Conservation (phyloP, 2,113 vertebrate species). For the Sylvietta virens region DNA sequence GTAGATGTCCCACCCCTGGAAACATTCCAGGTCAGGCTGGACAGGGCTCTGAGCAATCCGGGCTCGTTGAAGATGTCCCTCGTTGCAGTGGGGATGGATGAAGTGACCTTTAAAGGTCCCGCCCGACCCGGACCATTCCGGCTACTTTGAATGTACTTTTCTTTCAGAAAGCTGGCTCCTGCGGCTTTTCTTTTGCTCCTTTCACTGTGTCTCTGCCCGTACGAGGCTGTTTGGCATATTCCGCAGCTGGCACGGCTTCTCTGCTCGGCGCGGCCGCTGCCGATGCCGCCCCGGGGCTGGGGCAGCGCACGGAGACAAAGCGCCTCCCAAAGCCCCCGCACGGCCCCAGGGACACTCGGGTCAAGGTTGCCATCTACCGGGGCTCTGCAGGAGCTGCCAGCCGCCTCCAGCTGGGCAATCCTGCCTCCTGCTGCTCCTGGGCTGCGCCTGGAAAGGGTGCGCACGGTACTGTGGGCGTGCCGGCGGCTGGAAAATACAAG, state of each 20-base stretch:
- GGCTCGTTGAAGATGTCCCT: neutral
- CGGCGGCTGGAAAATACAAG: no score
- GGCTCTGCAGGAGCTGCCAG: neutral
- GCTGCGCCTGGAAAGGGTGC: rapidly evolving
- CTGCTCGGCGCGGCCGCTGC: rapidly evolving
- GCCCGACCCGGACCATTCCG: rapidly evolving
- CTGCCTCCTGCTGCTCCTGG: rapidly evolving
- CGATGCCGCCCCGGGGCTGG: rapidly evolving
- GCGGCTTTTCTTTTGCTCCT: neutral
- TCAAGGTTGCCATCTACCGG: slow-evolving; percentile 52
- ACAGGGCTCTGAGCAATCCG: neutral
- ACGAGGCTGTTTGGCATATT: rapidly evolving
- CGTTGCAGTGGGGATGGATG: no score
- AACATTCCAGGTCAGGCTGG: no score
- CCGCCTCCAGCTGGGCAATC: rapidly evolving
- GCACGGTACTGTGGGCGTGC: rapidly evolving
- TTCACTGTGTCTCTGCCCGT: neutral
- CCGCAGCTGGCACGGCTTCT: neutral
- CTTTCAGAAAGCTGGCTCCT: neutral
- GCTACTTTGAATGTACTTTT: neutral
- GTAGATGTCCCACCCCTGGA: neutral
- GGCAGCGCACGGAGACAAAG: rapidly evolving
- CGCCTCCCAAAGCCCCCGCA: rapidly evolving
- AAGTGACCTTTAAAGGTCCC: neutral
- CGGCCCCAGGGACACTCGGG: rapidly evolving